Percentiles rank a stretch among this genome's conserved stretches.
Conservation (phyloP, 2,888 invertebrate genomes). For the Eumacrocentrus americanus region DNA sequence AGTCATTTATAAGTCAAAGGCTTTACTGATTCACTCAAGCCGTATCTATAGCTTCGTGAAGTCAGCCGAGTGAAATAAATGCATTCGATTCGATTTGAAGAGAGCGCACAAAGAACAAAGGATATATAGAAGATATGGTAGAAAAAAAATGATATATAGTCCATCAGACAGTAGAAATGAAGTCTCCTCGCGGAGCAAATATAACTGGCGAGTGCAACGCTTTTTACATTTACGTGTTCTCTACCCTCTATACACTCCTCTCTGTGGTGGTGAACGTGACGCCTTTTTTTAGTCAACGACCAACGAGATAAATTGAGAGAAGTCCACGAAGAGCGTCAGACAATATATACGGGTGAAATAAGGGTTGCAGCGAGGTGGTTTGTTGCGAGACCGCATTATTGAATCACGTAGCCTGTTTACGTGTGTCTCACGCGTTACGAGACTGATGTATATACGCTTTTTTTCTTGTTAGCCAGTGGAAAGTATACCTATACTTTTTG, state of each 20-base stretch:
- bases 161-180: not conserved
- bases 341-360: constrained; percentile 15
- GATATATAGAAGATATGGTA: constrained; percentile 24
- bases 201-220: not conserved
- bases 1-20: constrained; percentile 1
- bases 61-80: constrained; percentile 2
- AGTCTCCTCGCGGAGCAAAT: not conserved
- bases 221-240: not conserved
- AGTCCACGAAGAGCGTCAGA: constrained; percentile 17
- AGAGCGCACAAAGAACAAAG: constrained; percentile 8
- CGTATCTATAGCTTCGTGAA: not conserved
- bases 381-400: constrained; percentile 38
- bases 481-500: not conserved
- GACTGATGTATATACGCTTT: constrained; percentile 19
- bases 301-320: constrained; percentile 35
- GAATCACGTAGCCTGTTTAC: constrained; percentile 48
- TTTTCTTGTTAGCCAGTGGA: constrained; percentile 9
- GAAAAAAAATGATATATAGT: not conserved
- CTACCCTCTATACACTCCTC: not conserved
- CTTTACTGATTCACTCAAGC: constrained; percentile 11
- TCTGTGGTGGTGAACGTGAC: not conserved
- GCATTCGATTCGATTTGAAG: constrained; percentile 13
- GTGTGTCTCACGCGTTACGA: constrained; percentile 35
- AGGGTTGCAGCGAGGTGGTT: not conserved
- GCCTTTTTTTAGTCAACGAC: constrained; percentile 6